phyloP scores from a whole-genome alignment of 2,113 vertebrate genomes.

The Dasypus novemcinctus region DNA sequence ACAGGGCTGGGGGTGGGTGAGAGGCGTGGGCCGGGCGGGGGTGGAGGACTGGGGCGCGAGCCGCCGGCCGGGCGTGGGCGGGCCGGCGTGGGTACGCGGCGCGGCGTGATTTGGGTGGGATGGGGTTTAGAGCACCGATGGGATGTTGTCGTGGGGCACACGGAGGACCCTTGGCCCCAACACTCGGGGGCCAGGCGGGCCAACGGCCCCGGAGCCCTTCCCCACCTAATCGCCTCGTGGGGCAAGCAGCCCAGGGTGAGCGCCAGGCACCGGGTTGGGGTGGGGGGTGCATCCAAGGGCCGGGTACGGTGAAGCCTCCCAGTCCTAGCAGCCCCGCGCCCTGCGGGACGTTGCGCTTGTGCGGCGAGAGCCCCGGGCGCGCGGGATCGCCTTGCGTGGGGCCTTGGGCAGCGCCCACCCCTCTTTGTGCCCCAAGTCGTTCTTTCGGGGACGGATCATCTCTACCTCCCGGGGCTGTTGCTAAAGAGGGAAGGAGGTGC shows the following conservation, averaged over 20 bases:
- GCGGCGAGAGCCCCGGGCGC: accelerated
- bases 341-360: accelerated
- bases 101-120: accelerated
- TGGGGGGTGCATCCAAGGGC: too few relatives aligned
- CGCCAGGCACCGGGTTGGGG: too few relatives aligned
- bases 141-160: neutral
- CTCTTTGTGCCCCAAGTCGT: neutral
- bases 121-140: neutral
- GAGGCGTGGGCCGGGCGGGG: accelerated
- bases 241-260: accelerated
- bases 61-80: neutral
- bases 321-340: accelerated
- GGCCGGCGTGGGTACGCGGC: too few relatives aligned
- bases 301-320: neutral
- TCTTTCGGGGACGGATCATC: neutral
- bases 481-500: accelerated
- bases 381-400: accelerated
- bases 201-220: accelerated
- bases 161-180: neutral
- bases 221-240: too few relatives aligned
- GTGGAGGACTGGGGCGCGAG: accelerated
- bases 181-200: neutral
- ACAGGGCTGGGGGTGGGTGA: neutral
- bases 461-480: neutral
- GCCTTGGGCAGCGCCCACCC: neutral